phyloP scores from a whole-genome alignment of 2,113 vertebrate species.

The Rhadina sibilatrix region DNA sequence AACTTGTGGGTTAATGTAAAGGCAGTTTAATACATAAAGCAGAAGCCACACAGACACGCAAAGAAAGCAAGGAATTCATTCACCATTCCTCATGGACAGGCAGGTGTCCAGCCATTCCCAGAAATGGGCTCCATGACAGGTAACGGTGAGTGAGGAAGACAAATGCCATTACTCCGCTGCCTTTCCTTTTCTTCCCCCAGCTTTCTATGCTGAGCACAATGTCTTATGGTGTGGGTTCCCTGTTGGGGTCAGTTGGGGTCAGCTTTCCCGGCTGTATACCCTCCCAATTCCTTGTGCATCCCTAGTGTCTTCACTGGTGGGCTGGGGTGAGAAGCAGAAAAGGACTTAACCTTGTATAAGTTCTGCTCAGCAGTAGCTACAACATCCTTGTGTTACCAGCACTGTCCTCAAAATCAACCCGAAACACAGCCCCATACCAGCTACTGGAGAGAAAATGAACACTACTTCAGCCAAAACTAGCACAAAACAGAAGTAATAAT shows the following conservation, averaged over 20 bases:
- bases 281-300: neutral
- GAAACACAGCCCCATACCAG: neutral
- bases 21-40: neutral
- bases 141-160: accelerated
- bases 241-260: neutral
- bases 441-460: neutral
- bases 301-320: neutral
- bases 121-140: neutral
- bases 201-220: neutral
- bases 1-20: neutral
- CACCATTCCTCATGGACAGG: neutral
- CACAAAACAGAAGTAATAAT: neutral
- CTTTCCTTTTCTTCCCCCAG: neutral
- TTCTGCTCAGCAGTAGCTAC: neutral
- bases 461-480: neutral
- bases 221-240: neutral
- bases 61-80: neutral
- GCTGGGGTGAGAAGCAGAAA: neutral
- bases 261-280: neutral
- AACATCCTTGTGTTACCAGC: neutral
- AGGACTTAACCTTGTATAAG: neutral
- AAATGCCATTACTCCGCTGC: accelerated
- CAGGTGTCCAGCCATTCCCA: neutral
- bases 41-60: neutral
- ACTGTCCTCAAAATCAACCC: neutral